phyloP scores from a whole-genome alignment of 2,888 invertebrate genomes.

The Polyommatus icarus region DNA sequence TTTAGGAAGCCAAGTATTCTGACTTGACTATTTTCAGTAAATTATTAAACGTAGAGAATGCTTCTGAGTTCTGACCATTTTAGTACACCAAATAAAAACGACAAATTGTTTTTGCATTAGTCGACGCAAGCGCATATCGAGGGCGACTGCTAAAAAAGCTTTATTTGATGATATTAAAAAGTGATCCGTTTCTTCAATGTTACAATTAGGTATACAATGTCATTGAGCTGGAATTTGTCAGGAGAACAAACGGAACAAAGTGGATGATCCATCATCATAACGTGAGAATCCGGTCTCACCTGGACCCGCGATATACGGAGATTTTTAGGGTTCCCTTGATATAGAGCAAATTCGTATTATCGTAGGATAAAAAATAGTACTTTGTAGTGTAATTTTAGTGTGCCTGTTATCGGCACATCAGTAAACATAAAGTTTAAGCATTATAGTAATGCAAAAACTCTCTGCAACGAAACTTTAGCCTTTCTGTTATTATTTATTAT shows the following conservation, averaged over 20 bases:
- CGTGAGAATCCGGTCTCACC: slow-evolving; percentile 71
- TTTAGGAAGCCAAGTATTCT: neutral
- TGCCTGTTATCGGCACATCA: too few species aligned
- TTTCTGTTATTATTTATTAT: too few species aligned
- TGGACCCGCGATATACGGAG: slow-evolving; percentile 57
- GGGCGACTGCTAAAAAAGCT: neutral
- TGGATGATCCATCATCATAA: slow-evolving; percentile 75
- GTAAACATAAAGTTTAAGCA: too few species aligned
- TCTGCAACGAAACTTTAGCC: too few species aligned
- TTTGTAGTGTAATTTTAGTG: too few species aligned
- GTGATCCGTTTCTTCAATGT: slow-evolving; percentile 47
- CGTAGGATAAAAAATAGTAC: too few species aligned
- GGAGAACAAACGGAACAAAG: slow-evolving; percentile 69
- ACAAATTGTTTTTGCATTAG: neutral
- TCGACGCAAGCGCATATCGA: neutral
- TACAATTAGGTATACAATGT: slow-evolving; percentile 48
- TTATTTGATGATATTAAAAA: slow-evolving; percentile 30
- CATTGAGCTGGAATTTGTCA: slow-evolving; percentile 71
- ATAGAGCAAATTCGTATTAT: slow-evolving; percentile 17
- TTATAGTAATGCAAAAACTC: too few species aligned
- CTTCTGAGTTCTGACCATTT: neutral
- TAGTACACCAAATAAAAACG: neutral
- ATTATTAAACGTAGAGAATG: neutral
- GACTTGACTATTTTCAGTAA: neutral
- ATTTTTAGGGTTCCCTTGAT: neutral